These are phyloP conservation scores for Bellardia bayeri DNA, from an alignment of 2,888 invertebrate species.

Conservation along the genomic window DNA sequence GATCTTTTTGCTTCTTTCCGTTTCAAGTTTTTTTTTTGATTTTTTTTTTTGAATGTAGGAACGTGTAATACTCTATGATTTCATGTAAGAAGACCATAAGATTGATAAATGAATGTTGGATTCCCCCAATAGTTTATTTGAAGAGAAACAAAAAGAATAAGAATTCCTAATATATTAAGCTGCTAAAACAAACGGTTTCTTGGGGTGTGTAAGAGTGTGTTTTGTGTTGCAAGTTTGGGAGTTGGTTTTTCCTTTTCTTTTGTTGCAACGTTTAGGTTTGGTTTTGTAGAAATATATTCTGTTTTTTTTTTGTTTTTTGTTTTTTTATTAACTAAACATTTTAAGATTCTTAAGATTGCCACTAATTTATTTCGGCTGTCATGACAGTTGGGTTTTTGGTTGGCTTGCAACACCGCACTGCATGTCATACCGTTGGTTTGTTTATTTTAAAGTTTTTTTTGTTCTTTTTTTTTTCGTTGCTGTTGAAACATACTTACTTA, in stretches of 20 bases:
- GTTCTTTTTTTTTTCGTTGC: not conserved
- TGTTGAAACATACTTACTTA: conserved; percentile 5
- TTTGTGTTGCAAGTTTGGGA: conserved; percentile 13
- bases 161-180: conserved; percentile 52
- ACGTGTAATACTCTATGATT: conserved; percentile 3
- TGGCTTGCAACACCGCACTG: conserved; percentile 35
- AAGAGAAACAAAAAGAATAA: not conserved
- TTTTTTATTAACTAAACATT: conserved; percentile 6
- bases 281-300: not conserved
- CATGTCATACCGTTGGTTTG: conserved; percentile 41
- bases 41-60: not conserved
- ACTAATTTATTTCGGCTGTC: conserved; percentile 73
- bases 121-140: conserved; percentile 23
- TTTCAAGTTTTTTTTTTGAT: not conserved
- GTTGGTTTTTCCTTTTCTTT: conserved; percentile 7
- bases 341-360: conserved; percentile 67
- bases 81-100: conserved; percentile 47
- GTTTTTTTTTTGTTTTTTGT: conserved; percentile 12
- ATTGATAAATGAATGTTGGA: conserved; percentile 49
- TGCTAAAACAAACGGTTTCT: conserved; percentile 69
- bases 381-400: conserved; percentile 45
- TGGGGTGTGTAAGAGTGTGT: conserved; percentile 22
- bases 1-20: conserved; percentile 26
- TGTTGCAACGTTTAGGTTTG: conserved; percentile 53
- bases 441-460: conserved; percentile 7